Evolutionary conservation across 1,140 invertebrate species (phyloP).

Genomic region (Drosophila oshimai): DNA sequence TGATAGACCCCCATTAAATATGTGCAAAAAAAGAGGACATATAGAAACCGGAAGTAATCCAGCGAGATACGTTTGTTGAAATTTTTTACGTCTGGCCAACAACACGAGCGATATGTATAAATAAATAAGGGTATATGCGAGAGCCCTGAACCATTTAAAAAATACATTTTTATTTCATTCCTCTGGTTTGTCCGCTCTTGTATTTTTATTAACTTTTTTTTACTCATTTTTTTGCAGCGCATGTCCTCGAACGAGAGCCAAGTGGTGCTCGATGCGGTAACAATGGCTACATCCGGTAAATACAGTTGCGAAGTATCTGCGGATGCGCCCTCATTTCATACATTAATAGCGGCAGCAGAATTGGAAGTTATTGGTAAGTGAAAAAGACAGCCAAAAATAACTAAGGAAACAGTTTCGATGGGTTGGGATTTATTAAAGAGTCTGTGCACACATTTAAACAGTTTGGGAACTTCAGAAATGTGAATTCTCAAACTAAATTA

Average conservation of each 20-base stretch:
- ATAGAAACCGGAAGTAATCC: constrained; percentile 34
- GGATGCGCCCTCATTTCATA: constrained; percentile 93
- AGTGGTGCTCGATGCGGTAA: constrained; percentile 85
- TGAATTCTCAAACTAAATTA: constrained; percentile 9
- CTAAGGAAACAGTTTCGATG: neutral
- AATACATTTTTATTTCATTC: constrained; percentile 32
- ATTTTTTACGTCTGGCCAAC: constrained; percentile 38
- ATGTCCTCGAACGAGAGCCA: constrained; percentile 86
- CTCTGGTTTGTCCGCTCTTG: constrained; percentile 20
- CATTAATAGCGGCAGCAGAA: constrained; percentile 87
- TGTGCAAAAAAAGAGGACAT: constrained; percentile 3
- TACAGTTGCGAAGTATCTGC: constrained; percentile 93
- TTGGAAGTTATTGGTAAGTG: constrained; percentile 90
- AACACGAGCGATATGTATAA: neutral
- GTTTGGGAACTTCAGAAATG: neutral
- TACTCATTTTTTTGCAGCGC: constrained; percentile 82
- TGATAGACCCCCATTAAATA: constrained; percentile 8
- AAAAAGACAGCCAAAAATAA: constrained; percentile 13
- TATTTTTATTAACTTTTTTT: constrained; percentile 23
- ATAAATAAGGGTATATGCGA: constrained; percentile 19
- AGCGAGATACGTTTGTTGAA: constrained; percentile 51
- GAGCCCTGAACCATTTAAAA: constrained; percentile 33
- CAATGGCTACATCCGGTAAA: constrained; percentile 86
- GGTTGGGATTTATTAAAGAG: neutral
- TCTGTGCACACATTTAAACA: neutral